Conservation (phyloP, 2,888 invertebrate genomes). For the Acanthosoma haemorrhoidale region DNA sequence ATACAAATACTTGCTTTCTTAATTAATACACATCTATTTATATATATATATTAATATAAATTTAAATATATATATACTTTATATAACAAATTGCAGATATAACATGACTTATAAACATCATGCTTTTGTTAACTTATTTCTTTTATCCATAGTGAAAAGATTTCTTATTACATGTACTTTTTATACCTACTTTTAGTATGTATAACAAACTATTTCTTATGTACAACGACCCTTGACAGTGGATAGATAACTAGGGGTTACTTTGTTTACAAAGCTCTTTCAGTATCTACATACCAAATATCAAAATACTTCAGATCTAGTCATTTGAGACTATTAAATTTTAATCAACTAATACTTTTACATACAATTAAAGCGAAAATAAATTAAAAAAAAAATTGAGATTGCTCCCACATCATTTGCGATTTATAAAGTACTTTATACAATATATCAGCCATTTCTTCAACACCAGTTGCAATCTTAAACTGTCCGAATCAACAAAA, state of each 20-base stretch:
- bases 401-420: constrained; percentile 6
- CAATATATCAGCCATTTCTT: too few species aligned
- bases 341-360: constrained; percentile 14
- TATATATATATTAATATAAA: constrained; percentile 5
- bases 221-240: constrained; percentile 31
- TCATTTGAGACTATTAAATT: constrained; percentile 2
- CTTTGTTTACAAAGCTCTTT: constrained; percentile 18
- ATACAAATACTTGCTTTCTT: constrained; percentile 22
- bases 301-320: constrained; percentile 23
- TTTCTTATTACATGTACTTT: not conserved
- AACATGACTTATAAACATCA: constrained; percentile 12
- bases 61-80: constrained; percentile 18
- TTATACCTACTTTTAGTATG: constrained; percentile 13
- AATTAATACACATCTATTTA: constrained; percentile 15
- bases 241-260: constrained; percentile 21
- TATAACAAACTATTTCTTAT: constrained; percentile 27
- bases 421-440: too few species aligned
- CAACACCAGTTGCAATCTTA: too few species aligned
- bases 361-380: not conserved
- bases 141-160: not conserved
- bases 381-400: not conserved
- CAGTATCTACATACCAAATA: not conserved
- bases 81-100: constrained; percentile 19
- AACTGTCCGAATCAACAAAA: too few species aligned
- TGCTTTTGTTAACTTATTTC: constrained; percentile 7